Conservation (phyloP, 2,113 vertebrate genomes). For the Corvus cornix region DNA sequence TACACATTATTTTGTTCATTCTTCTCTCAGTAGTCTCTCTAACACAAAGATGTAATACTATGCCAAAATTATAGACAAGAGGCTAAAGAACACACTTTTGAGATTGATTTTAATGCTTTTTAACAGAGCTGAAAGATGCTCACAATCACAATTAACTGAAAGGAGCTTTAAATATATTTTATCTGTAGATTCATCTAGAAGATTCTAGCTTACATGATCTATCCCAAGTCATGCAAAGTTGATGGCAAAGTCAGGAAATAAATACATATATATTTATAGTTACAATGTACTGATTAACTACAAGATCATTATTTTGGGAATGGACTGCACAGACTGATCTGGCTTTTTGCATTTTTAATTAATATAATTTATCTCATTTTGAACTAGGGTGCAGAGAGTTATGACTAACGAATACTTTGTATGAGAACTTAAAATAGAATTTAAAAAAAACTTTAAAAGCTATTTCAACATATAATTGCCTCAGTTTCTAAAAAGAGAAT, state of each 20-base stretch:
- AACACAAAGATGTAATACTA: background rate
- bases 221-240: background rate
- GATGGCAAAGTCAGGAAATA: background rate
- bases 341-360: conserved; percentile 52
- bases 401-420: background rate
- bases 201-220: background rate
- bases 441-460: background rate
- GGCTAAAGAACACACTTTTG: background rate
- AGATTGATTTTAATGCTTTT: background rate
- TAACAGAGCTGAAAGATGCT: background rate
- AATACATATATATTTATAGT: background rate
- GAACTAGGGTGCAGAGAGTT: background rate
- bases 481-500: background rate
- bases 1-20: background rate
- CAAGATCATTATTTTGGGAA: conserved; percentile 23
- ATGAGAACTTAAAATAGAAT: conserved; percentile 38
- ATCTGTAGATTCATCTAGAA: background rate
- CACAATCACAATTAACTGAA: background rate
- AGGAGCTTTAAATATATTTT: background rate
- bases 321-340: background rate
- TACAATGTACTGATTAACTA: background rate
- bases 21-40: background rate
- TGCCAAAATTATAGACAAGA: background rate
- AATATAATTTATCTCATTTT: conserved; percentile 36
- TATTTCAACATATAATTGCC: background rate